These are phyloP conservation scores for Agrotis exclamationis DNA, from an alignment of 2,888 invertebrate genomes.

Conservation along the genomic window DNA sequence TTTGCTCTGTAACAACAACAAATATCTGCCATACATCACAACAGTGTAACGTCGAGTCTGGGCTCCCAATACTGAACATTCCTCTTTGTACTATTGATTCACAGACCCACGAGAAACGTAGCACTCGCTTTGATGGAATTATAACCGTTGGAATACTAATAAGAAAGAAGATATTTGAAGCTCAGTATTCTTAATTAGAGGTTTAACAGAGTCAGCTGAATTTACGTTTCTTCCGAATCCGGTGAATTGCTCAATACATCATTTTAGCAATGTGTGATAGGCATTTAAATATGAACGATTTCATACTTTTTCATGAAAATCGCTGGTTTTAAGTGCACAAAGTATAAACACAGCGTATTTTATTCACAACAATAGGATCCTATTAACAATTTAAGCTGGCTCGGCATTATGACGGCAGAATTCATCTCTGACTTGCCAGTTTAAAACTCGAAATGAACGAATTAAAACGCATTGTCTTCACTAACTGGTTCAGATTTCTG, in stretches of 20 bases:
- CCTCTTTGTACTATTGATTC: conserved; percentile 30
- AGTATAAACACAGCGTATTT: neutral
- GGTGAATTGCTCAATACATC: neutral
- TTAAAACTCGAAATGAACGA: conserved; percentile 48
- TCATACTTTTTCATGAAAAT: neutral
- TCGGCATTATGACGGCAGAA: conserved; percentile 8
- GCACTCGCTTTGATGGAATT: conserved; percentile 33
- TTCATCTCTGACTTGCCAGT: conserved; percentile 34
- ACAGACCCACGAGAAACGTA: conserved; percentile 48
- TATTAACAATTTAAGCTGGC: conserved; percentile 29
- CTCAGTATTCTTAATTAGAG: neutral
- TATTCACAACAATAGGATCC: conserved; percentile 25
- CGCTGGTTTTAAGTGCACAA: neutral
- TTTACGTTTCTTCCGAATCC: neutral
- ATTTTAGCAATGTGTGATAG: neutral
- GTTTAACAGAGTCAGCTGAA: neutral
- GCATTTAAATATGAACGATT: neutral
- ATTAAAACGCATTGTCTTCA: conserved; percentile 74
- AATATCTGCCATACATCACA: conserved; percentile 38
- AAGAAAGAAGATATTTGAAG: conserved; percentile 26
- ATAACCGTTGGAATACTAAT: conserved; percentile 29
- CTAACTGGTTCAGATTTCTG: conserved; percentile 72
- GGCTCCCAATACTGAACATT: conserved; percentile 18
- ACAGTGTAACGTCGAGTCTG: conserved; percentile 13
- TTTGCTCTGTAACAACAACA: conserved; percentile 26